Base-by-base conservation (phyloP, 1,140 invertebrate species). In the Pararge aegeria region DNA sequence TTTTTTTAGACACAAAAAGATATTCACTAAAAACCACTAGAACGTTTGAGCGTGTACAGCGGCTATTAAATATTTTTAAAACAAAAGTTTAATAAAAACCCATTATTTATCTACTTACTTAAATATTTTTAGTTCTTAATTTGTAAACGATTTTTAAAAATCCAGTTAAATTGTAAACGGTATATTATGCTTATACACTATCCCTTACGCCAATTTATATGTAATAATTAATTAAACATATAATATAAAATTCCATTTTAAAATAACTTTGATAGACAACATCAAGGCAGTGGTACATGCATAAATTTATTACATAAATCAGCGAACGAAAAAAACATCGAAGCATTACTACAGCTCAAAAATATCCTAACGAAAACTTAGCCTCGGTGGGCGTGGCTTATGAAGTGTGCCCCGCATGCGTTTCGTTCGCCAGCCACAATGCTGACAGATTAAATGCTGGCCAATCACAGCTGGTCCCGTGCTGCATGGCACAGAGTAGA, bases 271-370 rank as follows among this genome's bases (percentile, higher is more conserved):
- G 66, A 73, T 63, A 61, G 19, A 55, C 73, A 77, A 78, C 75
- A 76, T 79, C 79, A 80, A 82, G 83, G 83, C 83, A 86, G 80
- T 85, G 82, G 73, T 78, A 74, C 63, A 77, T 70, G 73, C 73
- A 71, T 73, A 64, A 73, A 68, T 73, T 69, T 57, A 75, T 74
- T 64, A n/a, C n/a, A n/a, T n/a, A n/a, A n/a, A n/a, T n/a, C n/a
- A n/a, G n/a, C n/a, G n/a, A n/a, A n/a, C n/a, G n/a, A n/a, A n/a
- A n/a, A n/a, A n/a, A n/a, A n/a, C n/a, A n/a, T n/a, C n/a, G n/a
- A n/a, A n/a, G n/a, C n/a, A n/a, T n/a, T n/a, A n/a, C n/a, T n/a
- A n/a, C n/a, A n/a, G n/a, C n/a, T n/a, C n/a, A n/a, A n/a, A n/a
- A n/a, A n/a, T n/a, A n/a, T n/a, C n/a, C n/a, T n/a, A n/a, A n/a